phyloP scores from a whole-genome alignment of 2,113 vertebrate genomes.

The Amphilophus citrinellus region DNA sequence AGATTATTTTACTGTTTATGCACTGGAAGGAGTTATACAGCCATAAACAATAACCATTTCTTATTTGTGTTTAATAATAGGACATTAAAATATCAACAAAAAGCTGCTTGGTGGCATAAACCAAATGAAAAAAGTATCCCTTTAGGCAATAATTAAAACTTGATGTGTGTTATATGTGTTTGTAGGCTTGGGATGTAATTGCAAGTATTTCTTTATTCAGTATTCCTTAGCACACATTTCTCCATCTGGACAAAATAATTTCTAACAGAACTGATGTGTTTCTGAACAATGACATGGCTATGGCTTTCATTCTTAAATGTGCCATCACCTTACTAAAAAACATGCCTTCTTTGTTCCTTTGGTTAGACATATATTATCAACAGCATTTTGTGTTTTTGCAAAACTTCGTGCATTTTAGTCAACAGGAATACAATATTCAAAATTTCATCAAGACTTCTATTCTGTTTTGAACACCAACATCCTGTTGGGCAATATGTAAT shows the following conservation, averaged over 20 bases:
- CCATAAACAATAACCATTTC: constrained; percentile 17
- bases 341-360: background rate
- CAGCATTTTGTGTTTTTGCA: background rate
- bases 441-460: background rate
- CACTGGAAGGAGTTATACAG: constrained; percentile 11
- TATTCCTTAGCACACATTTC: background rate
- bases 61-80: constrained; percentile 37
- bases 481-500: background rate
- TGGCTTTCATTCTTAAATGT: background rate
- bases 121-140: constrained; percentile 2
- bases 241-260: background rate
- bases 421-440: constrained; percentile 12
- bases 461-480: background rate
- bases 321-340: background rate
- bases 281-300: background rate
- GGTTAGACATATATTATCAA: background rate
- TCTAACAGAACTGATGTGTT: background rate
- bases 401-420: constrained; percentile 24
- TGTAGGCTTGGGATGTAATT: constrained; percentile 20
- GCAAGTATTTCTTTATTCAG: background rate
- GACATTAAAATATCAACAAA: constrained; percentile 20
- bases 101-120: background rate
- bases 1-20: constrained; percentile 20
- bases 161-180: constrained; percentile 16
- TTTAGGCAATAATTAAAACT: constrained; percentile 10